Evolutionary conservation across 2,888 invertebrate genomes (phyloP).

Genomic region (Heliconius charithonia): DNA sequence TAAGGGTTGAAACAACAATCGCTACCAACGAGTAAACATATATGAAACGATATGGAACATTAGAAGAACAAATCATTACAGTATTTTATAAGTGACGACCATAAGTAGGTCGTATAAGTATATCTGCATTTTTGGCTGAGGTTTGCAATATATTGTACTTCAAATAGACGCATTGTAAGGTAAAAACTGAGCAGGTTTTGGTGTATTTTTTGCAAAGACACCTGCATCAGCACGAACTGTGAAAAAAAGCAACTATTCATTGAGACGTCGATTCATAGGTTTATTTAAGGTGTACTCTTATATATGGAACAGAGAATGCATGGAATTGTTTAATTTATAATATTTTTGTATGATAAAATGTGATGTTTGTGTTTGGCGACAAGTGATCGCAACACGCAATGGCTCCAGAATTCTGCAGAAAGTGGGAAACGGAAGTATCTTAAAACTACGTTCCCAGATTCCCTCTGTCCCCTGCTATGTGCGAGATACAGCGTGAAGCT

Average conservation of each 20-base stretch:
- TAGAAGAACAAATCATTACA: neutral
- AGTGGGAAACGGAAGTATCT: no score
- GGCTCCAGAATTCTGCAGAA: no score
- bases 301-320: slow-evolving; percentile 50
- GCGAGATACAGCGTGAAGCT: no score
- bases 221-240: slow-evolving; percentile 77
- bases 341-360: neutral
- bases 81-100: no score
- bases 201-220: slow-evolving; percentile 58
- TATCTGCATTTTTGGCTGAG: slow-evolving; percentile 37
- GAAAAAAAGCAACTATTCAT: slow-evolving; percentile 62
- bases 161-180: slow-evolving; percentile 34
- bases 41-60: neutral
- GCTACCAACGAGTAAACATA: no score
- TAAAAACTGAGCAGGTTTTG: slow-evolving; percentile 49
- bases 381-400: no score
- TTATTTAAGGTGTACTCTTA: slow-evolving; percentile 52
- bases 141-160: slow-evolving; percentile 20
- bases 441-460: no score
- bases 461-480: no score
- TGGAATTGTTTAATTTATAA: slow-evolving; percentile 49
- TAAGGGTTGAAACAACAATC: no score
- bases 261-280: slow-evolving; percentile 61
- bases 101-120: slow-evolving; percentile 28
- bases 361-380: no score